Base-by-base conservation (phyloP, 2,888 invertebrate species). In the Copidosoma aretas region DNA sequence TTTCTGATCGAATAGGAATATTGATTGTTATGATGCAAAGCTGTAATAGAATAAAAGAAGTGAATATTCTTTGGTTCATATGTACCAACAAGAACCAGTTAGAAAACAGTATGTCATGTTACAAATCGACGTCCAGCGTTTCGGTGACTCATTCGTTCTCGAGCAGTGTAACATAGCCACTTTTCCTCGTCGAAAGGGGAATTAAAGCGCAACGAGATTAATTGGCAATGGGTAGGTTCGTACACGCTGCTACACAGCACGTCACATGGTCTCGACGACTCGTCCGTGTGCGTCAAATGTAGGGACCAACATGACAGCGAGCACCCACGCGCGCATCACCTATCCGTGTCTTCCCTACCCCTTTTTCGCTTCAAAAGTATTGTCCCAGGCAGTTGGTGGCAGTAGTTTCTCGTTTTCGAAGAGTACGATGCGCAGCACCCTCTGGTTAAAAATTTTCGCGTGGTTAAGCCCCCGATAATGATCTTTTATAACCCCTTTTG, bases 391-490 rank as follows among this genome's bases (percentile, higher is more conserved):
- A 5, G 73, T 76, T 15, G 43, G 14, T 43, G 17, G 49, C 24
- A 17, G 46, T 25, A 59, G 77, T 77, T 79, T 77, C 79, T 79
- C 80, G 79, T 80, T 81, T 77, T 76, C 77, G 74, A 75, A 82
- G 81, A 83, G 32, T 32, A 32, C 8, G 83, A 79, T 81, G 81
- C 80, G 80, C 80, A 32, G 81, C 81, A 81, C 83, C 83, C 83
- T 83, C 83, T 84, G 83, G 83, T 84, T 84, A 84, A 84, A 84
- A 84, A 84, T 84, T 84, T 82, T 84, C 83, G 83, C 83, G 83
- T 83, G 83, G 83, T 84, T 84, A 83, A 83, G 82, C 82, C 82
- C 80, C 81, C 80, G 83, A 84, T 84, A 84, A 84, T 84, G 82
- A 83, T 84, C 83, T 83, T 81, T 80, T 80, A 8, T 70, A 68